Evolutionary conservation across 1,140 invertebrate genomes (phyloP).

Genomic region (Aleiodes sp.): DNA sequence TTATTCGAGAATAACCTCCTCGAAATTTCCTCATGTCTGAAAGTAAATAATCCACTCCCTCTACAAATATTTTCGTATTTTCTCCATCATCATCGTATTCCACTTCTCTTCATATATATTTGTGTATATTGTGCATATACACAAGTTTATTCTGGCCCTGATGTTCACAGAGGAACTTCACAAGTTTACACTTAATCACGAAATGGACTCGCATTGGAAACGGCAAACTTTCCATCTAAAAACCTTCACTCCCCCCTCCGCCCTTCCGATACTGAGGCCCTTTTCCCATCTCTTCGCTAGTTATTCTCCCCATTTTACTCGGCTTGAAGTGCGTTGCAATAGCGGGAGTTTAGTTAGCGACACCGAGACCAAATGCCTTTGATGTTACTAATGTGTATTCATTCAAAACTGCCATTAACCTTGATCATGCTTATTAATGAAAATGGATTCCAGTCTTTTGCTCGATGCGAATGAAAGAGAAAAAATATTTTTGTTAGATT

Average conservation of each 20-base stretch:
- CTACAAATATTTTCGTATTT: constrained; percentile 26
- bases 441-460: constrained; percentile 35
- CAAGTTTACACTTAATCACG: constrained; percentile 64
- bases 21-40: neutral
- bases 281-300: too few relatives aligned
- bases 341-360: constrained; percentile 59
- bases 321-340: neutral
- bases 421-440: constrained; percentile 60
- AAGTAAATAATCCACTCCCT: too few relatives aligned
- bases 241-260: neutral
- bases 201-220: constrained; percentile 63
- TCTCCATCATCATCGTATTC: constrained; percentile 16
- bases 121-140: neutral
- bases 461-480: neutral
- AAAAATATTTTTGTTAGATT: constrained; percentile 16
- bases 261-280: neutral
- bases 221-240: constrained; percentile 49
- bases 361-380: constrained; percentile 53
- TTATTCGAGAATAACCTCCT: neutral
- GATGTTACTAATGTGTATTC: constrained; percentile 45
- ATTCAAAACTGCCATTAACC: constrained; percentile 27
- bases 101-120: neutral
- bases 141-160: neutral
- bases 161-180: constrained; percentile 39
- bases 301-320: neutral